Evolutionary conservation across 2,888 invertebrate species (phyloP), one percentile per base, ranked within the genome.

Genomic region (Cyclophora albipunctata): DNA sequence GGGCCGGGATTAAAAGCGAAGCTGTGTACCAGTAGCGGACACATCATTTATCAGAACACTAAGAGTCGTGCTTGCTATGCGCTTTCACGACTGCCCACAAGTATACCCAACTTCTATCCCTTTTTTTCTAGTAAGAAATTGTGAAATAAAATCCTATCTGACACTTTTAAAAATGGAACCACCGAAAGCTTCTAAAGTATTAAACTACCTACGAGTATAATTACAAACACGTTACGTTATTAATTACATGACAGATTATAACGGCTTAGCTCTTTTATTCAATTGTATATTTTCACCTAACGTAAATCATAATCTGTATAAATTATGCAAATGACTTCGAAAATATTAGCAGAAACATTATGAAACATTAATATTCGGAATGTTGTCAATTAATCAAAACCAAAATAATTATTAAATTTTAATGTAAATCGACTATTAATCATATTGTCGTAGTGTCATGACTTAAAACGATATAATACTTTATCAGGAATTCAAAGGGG

Each of bases 11-110:
- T 88, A 87, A 88, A 88, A 88, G 87, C 85, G 77, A 88, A 85
- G 77, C 78, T 77, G 63, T 88, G 88, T 88, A 81, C 75, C 79
- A 72, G 85, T 78, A 79, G 81, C 81, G 62, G 73, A 71, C 78
- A 70, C 75, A 79, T 86, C 85, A 88, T 88, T 88, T 87, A 86
- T 88, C 85, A 88, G 84, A 67, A 78, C 78, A 71, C 73, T 69
- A 66, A 69, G 66, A 63, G 67, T 54, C 62, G 57, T 59, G 67
- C 66, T 74, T 71, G 75, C 73, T 68, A 67, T 65, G 66, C 62
- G 75, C 69, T 72, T 71, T 69, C 66, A 64, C 66, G 66, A 66
- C 65, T 65, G 66, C 67, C 58, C 60, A 63, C 62, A 33, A 43
- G 6, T 20, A 7, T 42, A 4, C 7, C 7, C 42, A 7, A 42